Evolutionary conservation across 2,797 vertebrate genomes (phyloP), one percentile per base, ranked within the genome.

Genomic region (Pangasius macronema): DNA sequence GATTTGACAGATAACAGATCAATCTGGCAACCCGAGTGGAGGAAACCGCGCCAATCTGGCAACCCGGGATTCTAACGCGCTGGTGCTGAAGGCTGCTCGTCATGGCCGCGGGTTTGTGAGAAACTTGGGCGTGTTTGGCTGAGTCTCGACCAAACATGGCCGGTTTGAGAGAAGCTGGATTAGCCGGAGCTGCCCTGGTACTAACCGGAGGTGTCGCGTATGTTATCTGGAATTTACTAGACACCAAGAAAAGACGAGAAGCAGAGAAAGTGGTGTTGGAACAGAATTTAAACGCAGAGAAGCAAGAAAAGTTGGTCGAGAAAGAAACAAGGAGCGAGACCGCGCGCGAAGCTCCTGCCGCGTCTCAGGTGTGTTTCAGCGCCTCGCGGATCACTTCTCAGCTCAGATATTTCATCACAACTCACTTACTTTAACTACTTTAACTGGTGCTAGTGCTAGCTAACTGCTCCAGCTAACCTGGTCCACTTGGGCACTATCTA

Each of bases 131-230:
- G 42, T 85, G 18, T 73, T 82, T 49, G 3, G 8, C 24, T 0
- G 65, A 22, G 3, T 36, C 3, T 33, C 22, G 42, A 10, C 1
- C 30, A 22, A 20, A 51, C 79, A 96, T 96, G 96, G 73, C 93
- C 3, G 93, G 92, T 0, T 2, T 93, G 59, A 93, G 90, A 49
- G 92, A 91, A 73, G 91, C 89, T 10, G 93, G 92, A 0, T 36
- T 95, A 6, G 22, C 95, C 63, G 93, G 94, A 3, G 91, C 89
- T 46, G 94, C 94, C 27, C 90, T 91, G 5, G 94, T 89, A 0
- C 0, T 95, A 0, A 93, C 94, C 1, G 96, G 94, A 0, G 95
- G 94, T 63, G 88, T 95, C 83, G 94, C 92, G 0, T 96, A 93
- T 73, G 27, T 93, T 0, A 2, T 94, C 53, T 97, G 95, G 94